Conservation (phyloP, 2,113 vertebrate species). For the Tringa solitaria region DNA sequence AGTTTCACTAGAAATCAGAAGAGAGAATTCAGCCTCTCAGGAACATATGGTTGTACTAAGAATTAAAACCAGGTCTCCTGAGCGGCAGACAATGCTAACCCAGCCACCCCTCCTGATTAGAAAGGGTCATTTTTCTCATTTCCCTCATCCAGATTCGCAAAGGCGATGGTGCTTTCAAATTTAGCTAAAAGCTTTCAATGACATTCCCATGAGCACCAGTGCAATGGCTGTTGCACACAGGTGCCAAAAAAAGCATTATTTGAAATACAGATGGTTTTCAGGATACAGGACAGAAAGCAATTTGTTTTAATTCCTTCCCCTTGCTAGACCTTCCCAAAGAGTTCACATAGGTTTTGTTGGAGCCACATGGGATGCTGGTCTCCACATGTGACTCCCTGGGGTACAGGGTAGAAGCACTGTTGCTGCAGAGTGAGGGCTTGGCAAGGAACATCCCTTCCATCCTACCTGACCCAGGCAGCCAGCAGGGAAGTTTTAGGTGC, state of each 20-base stretch:
- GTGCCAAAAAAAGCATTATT: not conserved
- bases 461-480: not conserved
- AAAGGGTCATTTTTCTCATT: not conserved
- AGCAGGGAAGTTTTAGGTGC: not conserved
- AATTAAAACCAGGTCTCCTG: not conserved
- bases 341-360: not conserved
- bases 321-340: not conserved
- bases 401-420: not conserved
- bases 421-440: not conserved
- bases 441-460: not conserved
- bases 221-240: not conserved
- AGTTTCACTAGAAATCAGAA: not conserved
- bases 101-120: not conserved
- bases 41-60: not conserved
- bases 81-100: not conserved
- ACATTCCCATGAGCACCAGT: not conserved
- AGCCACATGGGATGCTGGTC: not conserved
- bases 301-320: not conserved
- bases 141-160: not conserved
- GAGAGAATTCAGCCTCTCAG: not conserved
- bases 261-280: not conserved
- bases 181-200: conserved; percentile 8
- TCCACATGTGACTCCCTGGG: not conserved
- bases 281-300: not conserved
- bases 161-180: not conserved